Evolutionary conservation across 2,113 vertebrate species (phyloP), one percentile per base, ranked within the genome.

Genomic region (Physeter macrocephalus): DNA sequence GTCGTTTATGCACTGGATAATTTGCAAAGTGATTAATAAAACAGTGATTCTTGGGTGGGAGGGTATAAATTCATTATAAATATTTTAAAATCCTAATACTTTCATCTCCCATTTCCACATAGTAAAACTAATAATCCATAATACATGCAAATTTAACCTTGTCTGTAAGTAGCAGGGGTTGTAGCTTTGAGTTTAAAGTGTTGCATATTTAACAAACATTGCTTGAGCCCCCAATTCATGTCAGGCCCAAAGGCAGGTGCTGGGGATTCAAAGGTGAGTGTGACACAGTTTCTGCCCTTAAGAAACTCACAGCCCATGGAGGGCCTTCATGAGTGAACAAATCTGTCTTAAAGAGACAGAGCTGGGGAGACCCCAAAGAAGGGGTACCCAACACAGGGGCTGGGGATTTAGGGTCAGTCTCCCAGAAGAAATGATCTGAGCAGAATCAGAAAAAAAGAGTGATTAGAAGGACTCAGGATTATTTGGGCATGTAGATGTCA

Each of bases 11-110:
- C 5, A 5, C 52, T 85, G 31, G 8, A 27, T 85, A 49, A 75
- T 81, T 85, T 88, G 36, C 54, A 39, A 64, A 61, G 18, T 46
- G 75, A 80, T 91, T 62, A 84, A 61, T 88, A 39, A 67, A 75
- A 69, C 1, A 78, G 6, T 78, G 25, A 27, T 54, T 92, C 84
- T 71, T 92, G 27, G 41, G 13, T 80, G 12, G 61, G 12, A 27
- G 34, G 11, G n/a, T 71, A 36, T 61, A 34, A 90, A 95, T 52
- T 67, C 62, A 49, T 62, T 83, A 87, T 62, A 92, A 87, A 94
- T 94, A 81, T 75, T 95, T 92, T 74, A 66, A 74, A 61, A 67
- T 78, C 46, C 88, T 88, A 69, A 84, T 95, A 17, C 82, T 90
- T 69, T 84, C 39, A 39, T 59, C 17, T 95, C 52, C 49, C 31